These are phyloP conservation scores for Nycteola revayana DNA, from an alignment of 2,888 invertebrate species.

Conservation along the genomic window DNA sequence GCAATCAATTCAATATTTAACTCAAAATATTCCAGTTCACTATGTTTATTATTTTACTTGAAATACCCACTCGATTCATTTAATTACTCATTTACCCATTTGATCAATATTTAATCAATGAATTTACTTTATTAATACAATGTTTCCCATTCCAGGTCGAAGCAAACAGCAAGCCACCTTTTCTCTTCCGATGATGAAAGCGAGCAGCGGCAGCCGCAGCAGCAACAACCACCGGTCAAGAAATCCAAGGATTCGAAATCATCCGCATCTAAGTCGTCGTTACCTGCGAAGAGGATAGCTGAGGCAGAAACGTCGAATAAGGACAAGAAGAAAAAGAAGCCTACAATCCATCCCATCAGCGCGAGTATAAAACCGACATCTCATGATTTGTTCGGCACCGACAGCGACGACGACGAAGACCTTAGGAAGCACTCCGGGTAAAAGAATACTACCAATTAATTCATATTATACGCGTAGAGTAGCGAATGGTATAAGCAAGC, in stretches of 20 bases:
- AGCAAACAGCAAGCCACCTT: neutral
- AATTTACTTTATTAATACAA: too few species aligned
- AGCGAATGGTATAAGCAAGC: constrained; percentile 7
- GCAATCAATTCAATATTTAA: too few species aligned
- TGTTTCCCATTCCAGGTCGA: neutral
- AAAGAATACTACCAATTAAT: neutral
- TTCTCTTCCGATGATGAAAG: neutral
- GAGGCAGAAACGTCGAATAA: neutral
- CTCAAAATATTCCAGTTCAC: too few species aligned
- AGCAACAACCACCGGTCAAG: neutral
- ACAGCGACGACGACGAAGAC: neutral
- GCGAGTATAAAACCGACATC: neutral
- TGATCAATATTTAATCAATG: too few species aligned
- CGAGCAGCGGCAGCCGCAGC: neutral
- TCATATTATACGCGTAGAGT: constrained; percentile 2
- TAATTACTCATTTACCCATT: neutral
- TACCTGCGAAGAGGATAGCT: too few species aligned
- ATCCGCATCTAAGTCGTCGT: too few species aligned
- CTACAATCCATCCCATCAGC: too few species aligned
- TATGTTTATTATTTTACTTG: too few species aligned
- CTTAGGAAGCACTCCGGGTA: constrained; percentile 3
- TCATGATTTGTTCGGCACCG: neutral
- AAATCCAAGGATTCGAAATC: too few species aligned
- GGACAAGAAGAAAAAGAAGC: neutral
- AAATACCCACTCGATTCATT: too few species aligned